A percentile compares a stretch with the other conserved stretches of the same genome.
Evolutionary conservation across 1,140 invertebrate genomes (phyloP).

Genomic region (Sycophaga agraensis): DNA sequence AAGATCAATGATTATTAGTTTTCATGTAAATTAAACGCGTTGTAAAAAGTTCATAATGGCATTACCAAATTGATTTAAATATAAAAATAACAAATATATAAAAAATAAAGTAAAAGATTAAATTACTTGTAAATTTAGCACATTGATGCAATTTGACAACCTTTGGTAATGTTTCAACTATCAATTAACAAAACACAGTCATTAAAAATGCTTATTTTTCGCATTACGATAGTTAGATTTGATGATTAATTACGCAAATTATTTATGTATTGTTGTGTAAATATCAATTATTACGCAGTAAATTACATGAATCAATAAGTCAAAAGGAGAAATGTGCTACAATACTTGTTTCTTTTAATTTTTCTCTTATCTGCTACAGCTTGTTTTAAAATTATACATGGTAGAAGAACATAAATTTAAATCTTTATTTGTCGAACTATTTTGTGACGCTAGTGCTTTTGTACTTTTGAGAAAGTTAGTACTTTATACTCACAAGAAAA

Average conservation of each 20-base stretch:
- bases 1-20: neutral
- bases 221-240: too few species aligned
- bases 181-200: conserved; percentile 10
- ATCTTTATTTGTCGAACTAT: too few species aligned
- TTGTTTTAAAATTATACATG: too few species aligned
- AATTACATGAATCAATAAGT: conserved; percentile 22
- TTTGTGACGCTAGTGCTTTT: too few species aligned
- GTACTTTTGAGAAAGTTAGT: too few species aligned
- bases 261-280: too few species aligned
- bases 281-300: conserved; percentile 1
- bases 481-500: too few species aligned
- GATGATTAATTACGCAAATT: too few species aligned
- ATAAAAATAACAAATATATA: too few species aligned
- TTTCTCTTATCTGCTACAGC: too few species aligned
- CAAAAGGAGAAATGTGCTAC: neutral
- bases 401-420: too few species aligned
- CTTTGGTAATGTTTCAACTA: conserved; percentile 8
- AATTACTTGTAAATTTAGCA: too few species aligned
- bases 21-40: conserved; percentile 2
- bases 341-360: conserved; percentile 11
- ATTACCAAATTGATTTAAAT: neutral
- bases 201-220: conserved; percentile 6
- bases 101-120: neutral
- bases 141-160: conserved; percentile 21
- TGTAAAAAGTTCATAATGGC: neutral